Percentiles rank a stretch among this genome's conserved stretches.
These are phyloP conservation scores for Rhynchonycteris naso DNA, from an alignment of 2,797 vertebrate genomes.

Conservation along the genomic window DNA sequence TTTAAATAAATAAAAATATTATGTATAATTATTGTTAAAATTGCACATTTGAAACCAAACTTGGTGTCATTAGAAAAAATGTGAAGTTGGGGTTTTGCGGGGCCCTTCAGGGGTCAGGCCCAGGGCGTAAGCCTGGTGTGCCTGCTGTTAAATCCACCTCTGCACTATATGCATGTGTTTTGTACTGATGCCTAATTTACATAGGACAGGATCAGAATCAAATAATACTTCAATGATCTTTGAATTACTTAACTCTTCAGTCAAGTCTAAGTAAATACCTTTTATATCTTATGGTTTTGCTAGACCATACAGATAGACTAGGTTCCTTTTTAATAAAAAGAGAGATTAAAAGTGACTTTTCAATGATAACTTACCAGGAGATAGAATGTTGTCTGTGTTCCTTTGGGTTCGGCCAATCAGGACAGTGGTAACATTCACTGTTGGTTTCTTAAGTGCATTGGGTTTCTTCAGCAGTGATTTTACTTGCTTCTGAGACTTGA, in stretches of 20 bases:
- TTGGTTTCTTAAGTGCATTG: conserved; percentile 75
- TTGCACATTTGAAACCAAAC: no score
- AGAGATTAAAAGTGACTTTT: conserved; percentile 21
- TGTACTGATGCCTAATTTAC: neutral
- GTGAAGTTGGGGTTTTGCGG: no score
- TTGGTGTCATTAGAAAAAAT: no score
- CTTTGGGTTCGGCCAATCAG: conserved; percentile 84
- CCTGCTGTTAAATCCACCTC: no score
- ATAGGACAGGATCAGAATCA: neutral
- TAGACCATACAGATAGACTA: neutral
- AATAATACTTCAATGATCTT: neutral
- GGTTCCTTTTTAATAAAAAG: neutral
- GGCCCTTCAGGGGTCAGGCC: no score
- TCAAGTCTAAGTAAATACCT: neutral
- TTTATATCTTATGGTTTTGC: neutral
- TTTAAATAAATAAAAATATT: no score
- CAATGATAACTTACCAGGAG: conserved; percentile 83
- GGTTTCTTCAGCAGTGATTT: conserved; percentile 83
- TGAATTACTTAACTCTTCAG: neutral
- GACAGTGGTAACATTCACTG: conserved; percentile 70
- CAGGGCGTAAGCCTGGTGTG: no score
- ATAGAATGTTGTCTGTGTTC: conserved; percentile 82
- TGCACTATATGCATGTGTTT: neutral
- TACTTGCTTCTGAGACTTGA: conserved; percentile 85
- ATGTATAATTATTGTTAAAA: no score